A percentile compares a stretch with the other conserved stretches of the same genome.
These are phyloP conservation scores for Zaprionus bogoriensis DNA, from an alignment of 2,888 invertebrate species.

Conservation along the genomic window DNA sequence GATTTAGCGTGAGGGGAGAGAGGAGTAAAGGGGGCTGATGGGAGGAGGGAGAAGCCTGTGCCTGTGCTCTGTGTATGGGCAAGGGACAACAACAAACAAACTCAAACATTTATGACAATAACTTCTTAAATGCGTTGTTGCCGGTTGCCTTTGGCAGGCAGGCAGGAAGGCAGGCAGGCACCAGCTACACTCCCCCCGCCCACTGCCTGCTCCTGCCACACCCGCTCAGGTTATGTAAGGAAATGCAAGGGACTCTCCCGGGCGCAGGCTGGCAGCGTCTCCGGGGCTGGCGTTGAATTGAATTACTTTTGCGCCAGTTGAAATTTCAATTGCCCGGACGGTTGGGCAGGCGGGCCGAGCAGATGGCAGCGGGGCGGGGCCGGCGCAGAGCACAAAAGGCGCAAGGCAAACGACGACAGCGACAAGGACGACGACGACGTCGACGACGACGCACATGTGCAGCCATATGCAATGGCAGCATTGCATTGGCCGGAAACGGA, in stretches of 20 bases:
- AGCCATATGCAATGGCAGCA: constrained; percentile 60
- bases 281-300: constrained; percentile 75
- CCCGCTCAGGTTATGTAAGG: constrained; percentile 40
- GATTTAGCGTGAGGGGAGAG: constrained; percentile 27
- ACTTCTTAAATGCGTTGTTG: constrained; percentile 77
- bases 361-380: neutral
- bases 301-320: constrained; percentile 78
- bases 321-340: constrained; percentile 71
- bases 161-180: constrained; percentile 22
- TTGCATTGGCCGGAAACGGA: constrained; percentile 74
- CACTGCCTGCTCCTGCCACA: neutral
- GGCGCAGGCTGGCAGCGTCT: constrained; percentile 44
- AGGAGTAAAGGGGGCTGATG: neutral
- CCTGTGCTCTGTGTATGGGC: too few species aligned
- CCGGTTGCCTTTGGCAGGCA: constrained; percentile 37
- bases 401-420: constrained; percentile 14
- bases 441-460: constrained; percentile 59
- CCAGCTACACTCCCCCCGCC: constrained; percentile 9
- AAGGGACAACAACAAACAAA: constrained; percentile 46
- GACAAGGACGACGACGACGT: constrained; percentile 22
- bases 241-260: constrained; percentile 42
- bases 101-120: constrained; percentile 79
- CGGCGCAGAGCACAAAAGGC: constrained; percentile 23
- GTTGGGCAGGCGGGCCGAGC: neutral
- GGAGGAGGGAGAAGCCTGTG: neutral